Conservation (phyloP, 2,113 vertebrate species). For the Ameiurus melas region DNA sequence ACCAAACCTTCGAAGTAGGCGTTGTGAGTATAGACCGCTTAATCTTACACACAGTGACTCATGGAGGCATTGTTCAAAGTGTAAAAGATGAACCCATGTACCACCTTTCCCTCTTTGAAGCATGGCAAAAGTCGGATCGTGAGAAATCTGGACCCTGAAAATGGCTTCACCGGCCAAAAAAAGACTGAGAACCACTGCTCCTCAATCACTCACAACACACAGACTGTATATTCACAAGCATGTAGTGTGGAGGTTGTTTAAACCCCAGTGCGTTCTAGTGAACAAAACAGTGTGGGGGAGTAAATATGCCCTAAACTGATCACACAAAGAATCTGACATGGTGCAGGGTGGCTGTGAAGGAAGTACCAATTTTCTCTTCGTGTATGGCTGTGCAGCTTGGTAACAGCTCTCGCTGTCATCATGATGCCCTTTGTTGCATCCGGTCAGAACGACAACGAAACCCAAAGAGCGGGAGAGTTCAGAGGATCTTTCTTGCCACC, state of each 20-base stretch:
- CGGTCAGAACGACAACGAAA: constrained; percentile 20
- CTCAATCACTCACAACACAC: constrained; percentile 15
- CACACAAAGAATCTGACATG: constrained; percentile 44
- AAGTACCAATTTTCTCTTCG: constrained; percentile 57
- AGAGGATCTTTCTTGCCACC: constrained; percentile 36
- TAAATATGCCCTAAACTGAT: constrained; percentile 49
- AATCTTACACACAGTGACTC: neutral
- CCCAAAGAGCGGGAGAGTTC: constrained; percentile 19
- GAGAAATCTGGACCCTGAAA: neutral
- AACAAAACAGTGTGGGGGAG: constrained; percentile 54
- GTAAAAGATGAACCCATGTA: neutral
- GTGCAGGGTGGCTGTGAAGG: constrained; percentile 25
- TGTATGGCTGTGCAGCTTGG: constrained; percentile 33
- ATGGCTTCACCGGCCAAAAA: neutral
- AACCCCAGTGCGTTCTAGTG: constrained; percentile 37
- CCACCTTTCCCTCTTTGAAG: neutral
- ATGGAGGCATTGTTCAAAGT: neutral
- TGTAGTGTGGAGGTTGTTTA: constrained; percentile 22
- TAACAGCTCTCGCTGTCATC: constrained; percentile 43
- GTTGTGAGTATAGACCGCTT: neutral
- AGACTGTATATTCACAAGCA: constrained; percentile 30
- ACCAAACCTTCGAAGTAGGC: neutral
- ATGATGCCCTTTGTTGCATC: constrained; percentile 35
- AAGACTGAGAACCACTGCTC: neutral
- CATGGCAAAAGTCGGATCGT: neutral